Base-by-base conservation (phyloP, 2,113 vertebrate species). In the Montifringilla adamsi region DNA sequence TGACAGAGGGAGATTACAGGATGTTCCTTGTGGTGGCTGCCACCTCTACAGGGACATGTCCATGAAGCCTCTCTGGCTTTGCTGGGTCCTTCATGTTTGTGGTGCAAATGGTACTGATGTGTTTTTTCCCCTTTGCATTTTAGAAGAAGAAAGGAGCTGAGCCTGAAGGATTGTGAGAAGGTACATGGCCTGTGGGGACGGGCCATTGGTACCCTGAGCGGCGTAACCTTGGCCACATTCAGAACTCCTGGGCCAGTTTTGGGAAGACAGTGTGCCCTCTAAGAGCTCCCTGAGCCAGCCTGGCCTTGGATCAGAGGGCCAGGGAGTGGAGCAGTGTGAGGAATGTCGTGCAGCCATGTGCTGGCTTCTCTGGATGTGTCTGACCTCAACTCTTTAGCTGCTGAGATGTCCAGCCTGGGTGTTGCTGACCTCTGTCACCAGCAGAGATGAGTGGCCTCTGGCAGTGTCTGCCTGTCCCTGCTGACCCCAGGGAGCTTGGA, bases 101-200 rank as follows among this genome's bases (percentile, higher is more conserved):
- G 44, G 6, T 78, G 31, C 41, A 26, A 35, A 30, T 37, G 22
- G 85, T 19, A 13, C 55, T 94, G 58, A 94, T 39, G 37, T 18
- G 14, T 77, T 92, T 84, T 79, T 9, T n/a, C 30, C 37, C 43
- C 14, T 78, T 95, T 89, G 17, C 30, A 23, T 89, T 90, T 33
- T 66, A 97, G 95, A 97, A 96, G 92, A 97, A 97, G 96, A 97
- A 96, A 89, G 58, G 53, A 84, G 49, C 90, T 53, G 83, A 96
- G 37, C 49, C 86, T 28, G 93, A 93, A 90, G 88, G 66, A 90
- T 8, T 95, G 89, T 94, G 89, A 96, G 88, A 94, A 97, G 95
- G 96, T 96, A 94, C 86, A 90, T 21, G 90, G 76, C 90, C 92
- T 21, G 44, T 82, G 90, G 89, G 83, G 70, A 63, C 49, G 67